phyloP scores from a whole-genome alignment of 2,888 invertebrate species.

The Philereme vetulata region DNA sequence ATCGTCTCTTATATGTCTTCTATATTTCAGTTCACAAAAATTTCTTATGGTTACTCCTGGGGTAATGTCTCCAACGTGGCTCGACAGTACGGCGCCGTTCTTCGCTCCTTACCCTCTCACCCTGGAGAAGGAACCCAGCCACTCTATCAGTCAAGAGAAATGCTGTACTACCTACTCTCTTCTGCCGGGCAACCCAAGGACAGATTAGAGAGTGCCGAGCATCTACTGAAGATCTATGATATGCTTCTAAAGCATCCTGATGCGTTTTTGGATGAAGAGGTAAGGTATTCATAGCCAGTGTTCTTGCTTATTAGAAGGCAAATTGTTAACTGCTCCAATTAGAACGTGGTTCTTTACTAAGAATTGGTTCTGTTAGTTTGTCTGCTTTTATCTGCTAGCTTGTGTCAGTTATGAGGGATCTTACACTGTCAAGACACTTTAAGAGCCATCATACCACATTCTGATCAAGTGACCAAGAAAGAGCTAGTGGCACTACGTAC shows the following conservation, averaged over 20 bases:
- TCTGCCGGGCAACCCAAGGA: conserved; percentile 64
- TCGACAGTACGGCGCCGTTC: conserved; percentile 79
- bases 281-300: conserved; percentile 56
- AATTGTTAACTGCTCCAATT: too few relatives aligned
- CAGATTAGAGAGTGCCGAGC: conserved; percentile 84
- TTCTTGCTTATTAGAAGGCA: background rate
- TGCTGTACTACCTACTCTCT: conserved; percentile 80
- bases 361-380: too few relatives aligned
- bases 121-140: conserved; percentile 88
- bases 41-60: conserved; percentile 86
- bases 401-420: too few relatives aligned
- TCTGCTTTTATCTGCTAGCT: too few relatives aligned
- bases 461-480: too few relatives aligned
- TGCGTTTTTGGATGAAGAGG: conserved; percentile 89
- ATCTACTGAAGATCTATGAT: conserved; percentile 84
- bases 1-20: background rate
- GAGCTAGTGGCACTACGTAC: too few relatives aligned
- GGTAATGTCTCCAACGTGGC: conserved; percentile 83
- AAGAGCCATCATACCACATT: too few relatives aligned
- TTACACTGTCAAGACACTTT: too few relatives aligned
- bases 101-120: conserved; percentile 76
- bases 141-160: conserved; percentile 81
- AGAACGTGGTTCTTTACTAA: too few relatives aligned
- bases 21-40: conserved; percentile 63
- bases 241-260: conserved; percentile 75